phyloP scores from a whole-genome alignment of 1,140 invertebrate species.

The Cyrtorhinus lividipennis region DNA sequence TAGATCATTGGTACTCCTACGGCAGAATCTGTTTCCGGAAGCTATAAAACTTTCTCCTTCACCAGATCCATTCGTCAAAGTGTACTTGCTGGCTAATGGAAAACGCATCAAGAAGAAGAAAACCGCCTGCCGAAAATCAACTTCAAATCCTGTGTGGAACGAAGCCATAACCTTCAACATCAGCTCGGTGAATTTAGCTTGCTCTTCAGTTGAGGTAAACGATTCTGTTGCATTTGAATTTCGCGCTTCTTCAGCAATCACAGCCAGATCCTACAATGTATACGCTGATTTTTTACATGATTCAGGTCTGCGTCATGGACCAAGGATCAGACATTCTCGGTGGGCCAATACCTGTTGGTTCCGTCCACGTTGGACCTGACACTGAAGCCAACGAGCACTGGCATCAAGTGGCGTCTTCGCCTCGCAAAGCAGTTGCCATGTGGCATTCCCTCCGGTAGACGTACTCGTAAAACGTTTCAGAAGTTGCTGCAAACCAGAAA shows the following conservation, averaged over 20 bases:
- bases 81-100: conserved; percentile 72
- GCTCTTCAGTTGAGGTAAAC: conserved; percentile 60
- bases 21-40: too few species aligned
- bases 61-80: conserved; percentile 79
- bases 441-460: conserved; percentile 61
- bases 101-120: conserved; percentile 83
- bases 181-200: conserved; percentile 46
- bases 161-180: conserved; percentile 85
- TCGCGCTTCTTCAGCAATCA: background rate
- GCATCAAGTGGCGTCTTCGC: conserved; percentile 63
- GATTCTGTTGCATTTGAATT: too few species aligned
- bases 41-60: background rate
- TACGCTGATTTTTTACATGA: background rate
- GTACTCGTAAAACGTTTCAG: background rate
- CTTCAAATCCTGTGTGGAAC: conserved; percentile 85
- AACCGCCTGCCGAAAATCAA: conserved; percentile 69
- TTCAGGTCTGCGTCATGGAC: conserved; percentile 41
- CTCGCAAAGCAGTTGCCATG: conserved; percentile 65
- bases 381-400: conserved; percentile 57
- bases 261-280: background rate
- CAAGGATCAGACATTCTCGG: conserved; percentile 47
- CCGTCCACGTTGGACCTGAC: conserved; percentile 52
- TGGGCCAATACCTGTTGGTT: conserved; percentile 51
- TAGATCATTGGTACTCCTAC: too few species aligned
- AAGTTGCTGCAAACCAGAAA: too few species aligned